Percentiles rank a stretch among this genome's conserved stretches.
Evolutionary conservation across 2,888 invertebrate genomes (phyloP).

Genomic region (Mayetiola destructor): DNA sequence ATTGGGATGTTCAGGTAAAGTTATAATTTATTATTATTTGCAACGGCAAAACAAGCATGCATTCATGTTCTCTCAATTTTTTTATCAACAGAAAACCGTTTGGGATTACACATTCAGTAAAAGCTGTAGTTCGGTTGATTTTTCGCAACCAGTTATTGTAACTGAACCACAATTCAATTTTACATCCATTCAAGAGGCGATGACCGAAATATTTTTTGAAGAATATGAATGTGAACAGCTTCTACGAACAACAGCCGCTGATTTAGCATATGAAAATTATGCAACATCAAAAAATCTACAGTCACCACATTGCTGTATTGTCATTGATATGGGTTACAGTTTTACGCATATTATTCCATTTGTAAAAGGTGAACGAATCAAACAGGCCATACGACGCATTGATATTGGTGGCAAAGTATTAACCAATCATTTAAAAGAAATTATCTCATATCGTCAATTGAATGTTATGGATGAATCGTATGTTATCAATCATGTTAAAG

Average conservation of each 20-base stretch:
- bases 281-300: conserved; percentile 37
- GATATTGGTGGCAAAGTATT: conserved; percentile 94
- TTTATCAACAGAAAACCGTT: conserved; percentile 55
- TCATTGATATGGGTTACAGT: conserved; percentile 92
- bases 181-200: conserved; percentile 70
- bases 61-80: too few relatives aligned
- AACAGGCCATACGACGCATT: conserved; percentile 61
- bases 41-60: too few relatives aligned
- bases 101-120: conserved; percentile 93
- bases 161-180: conserved; percentile 95
- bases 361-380: conserved; percentile 57
- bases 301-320: conserved; percentile 51
- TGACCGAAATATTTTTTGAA: conserved; percentile 94
- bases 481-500: conserved; percentile 96
- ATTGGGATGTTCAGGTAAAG: conserved; percentile 71
- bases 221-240: conserved; percentile 85
- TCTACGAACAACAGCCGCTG: conserved; percentile 63
- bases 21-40: too few relatives aligned
- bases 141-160: conserved; percentile 65
- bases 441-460: conserved; percentile 87
- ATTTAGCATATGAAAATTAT: conserved; percentile 53
- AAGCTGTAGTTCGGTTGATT: conserved; percentile 63
- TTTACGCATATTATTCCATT: conserved; percentile 91
- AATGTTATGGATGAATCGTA: conserved; percentile 99
- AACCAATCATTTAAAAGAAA: conserved; percentile 95